Evolutionary conservation across 2,888 invertebrate genomes (phyloP), one percentile per base, ranked within the genome.

Genomic region (Drosophila greeni): DNA sequence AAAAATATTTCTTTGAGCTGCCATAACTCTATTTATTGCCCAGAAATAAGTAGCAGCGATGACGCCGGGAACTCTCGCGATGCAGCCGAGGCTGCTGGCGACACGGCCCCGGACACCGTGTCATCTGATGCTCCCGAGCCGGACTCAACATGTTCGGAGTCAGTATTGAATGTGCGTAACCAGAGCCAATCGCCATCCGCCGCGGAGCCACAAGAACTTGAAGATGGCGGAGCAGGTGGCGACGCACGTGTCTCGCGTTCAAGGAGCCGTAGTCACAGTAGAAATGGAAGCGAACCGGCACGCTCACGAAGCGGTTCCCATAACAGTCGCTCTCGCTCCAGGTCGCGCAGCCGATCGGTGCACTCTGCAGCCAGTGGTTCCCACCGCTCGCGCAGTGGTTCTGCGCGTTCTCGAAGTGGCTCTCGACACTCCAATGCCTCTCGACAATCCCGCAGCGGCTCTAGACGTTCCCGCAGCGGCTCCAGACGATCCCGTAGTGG

Each of bases 401-500:
- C 60, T 14, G 37, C 33, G 6, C 24, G n/a, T 5, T 61, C 60
- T 5, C 58, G 33, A 12, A 40, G 31, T 29, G 58, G 40, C 9
- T 65, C 65, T 5, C 40, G 34, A n/a, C 26, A 45, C 1, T 64
- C 62, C 1, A 34, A 24, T 3, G 59, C 34, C 14, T 43, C 45
- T 61, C 1, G 64, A 77, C 60, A 67, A 42, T 61, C 62, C 48
- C 49, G 84, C 45, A 37, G 29, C 26, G 59, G 37, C 3, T 64
- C 64, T 5, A 45, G 33, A 7, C 49, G 57, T 1, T 62, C 62
- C 8, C 43, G 65, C 2, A 67, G 88, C 43, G 56, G 70, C 0
- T 75, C 75, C 2, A 16, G 65, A n/a, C 64, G 75, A 1, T 75
- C 74, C 2, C 87, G 88, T 5, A 82, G 87, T 75, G 82, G 66